A percentile compares a stretch with the other conserved stretches of the same genome.
phyloP scores from a whole-genome alignment of 2,888 invertebrate genomes.

The Tupiocoris notatus region DNA sequence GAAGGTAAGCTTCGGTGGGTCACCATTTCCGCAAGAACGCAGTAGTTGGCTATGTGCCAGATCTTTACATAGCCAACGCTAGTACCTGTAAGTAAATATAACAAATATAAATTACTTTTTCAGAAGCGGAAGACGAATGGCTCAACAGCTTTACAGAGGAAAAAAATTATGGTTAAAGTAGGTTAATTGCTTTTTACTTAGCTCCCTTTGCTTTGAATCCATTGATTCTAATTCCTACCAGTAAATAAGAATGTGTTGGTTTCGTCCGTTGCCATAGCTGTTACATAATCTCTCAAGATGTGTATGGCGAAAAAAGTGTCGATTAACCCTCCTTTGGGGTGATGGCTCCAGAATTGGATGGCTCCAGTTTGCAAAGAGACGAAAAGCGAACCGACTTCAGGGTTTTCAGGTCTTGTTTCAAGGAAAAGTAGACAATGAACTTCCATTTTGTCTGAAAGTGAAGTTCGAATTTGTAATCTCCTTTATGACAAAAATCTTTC shows the following conservation, averaged over 20 bases:
- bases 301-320: slow-evolving; percentile 54
- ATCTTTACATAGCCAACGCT: slow-evolving; percentile 71
- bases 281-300: slow-evolving; percentile 59
- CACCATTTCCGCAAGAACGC: slow-evolving; percentile 56
- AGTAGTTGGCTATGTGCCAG: slow-evolving; percentile 72
- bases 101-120: too few species aligned
- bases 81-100: slow-evolving; percentile 31
- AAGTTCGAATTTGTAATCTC: too few species aligned
- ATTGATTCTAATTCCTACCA: too few species aligned
- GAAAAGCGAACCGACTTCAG: slow-evolving; percentile 64
- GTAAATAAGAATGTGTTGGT: slow-evolving; percentile 71
- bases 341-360: slow-evolving; percentile 79
- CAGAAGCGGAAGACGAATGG: too few species aligned
- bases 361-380: slow-evolving; percentile 73
- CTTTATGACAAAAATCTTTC: too few species aligned
- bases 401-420: slow-evolving; percentile 59
- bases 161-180: too few species aligned
- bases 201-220: too few species aligned
- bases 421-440: slow-evolving; percentile 69
- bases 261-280: slow-evolving; percentile 68
- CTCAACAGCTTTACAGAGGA: too few species aligned
- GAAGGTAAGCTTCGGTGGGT: slow-evolving; percentile 58
- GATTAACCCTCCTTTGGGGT: slow-evolving; percentile 64
- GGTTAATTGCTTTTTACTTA: too few species aligned
- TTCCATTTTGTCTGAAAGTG: slow-evolving; percentile 54